Base-by-base conservation (phyloP, 1,140 invertebrate genomes). In the Drosophila nigromelanica region DNA sequence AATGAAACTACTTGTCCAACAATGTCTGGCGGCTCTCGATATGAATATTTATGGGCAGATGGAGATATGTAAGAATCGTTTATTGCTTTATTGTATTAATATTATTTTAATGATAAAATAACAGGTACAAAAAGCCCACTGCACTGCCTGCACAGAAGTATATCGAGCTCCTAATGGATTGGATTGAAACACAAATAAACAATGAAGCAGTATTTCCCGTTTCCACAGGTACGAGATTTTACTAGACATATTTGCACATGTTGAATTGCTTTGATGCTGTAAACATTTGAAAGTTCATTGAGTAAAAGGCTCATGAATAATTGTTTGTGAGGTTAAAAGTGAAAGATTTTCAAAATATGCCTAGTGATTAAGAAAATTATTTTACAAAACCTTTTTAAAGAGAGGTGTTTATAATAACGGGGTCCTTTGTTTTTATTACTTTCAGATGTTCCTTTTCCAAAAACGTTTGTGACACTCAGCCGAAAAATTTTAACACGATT, bases 21-120 rank as follows among this genome's bases (percentile, higher is more conserved):
- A 8, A 99, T 99, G 98, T 96, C 95, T 48, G 98, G 98, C 24
- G 98, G 98, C 6, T 93, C 95, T 5, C 93, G 95, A 48, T 98
- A 98, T 93, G 98, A 99, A 92, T 99, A 99, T 92, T 93, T 98
- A 15, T 99, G 98, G 98, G 97, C 96, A 48, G 98, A 99, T 93
- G 96, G 96, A 63, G 94, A 94, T 33, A 94, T 69, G 90, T 91
- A 58, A 76, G 89, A 5, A 0, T 10, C 11, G 1, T 5, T 11
- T 30, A 33, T 18, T 18, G 2, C 4, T 15, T 12, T 21, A 48
- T 55, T 54, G 5, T 35, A 61, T 4, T 1, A 2, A 33, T 33
- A 30, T 12, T 45, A 11, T 15, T 45, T 35, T 10, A 18, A 11
- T 30, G 12, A 1, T 40, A 24, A 3, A 35, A n/a, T 70, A 64